Percentiles rank a stretch among this genome's conserved stretches.
Conservation (phyloP, 2,797 vertebrate species). For the Phaenicophaeus curvirostris region DNA sequence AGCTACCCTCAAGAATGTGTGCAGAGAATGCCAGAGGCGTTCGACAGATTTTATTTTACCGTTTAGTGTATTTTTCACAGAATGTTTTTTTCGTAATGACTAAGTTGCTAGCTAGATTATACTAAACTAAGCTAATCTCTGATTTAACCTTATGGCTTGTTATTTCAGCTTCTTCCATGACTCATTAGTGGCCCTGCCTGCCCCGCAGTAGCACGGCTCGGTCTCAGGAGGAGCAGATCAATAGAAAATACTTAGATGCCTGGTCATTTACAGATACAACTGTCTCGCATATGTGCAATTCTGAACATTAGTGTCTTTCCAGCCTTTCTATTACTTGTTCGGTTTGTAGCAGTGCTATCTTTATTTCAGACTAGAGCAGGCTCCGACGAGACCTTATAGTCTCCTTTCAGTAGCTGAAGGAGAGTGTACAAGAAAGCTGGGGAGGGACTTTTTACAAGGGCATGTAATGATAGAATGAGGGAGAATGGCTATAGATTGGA, state of each 20-base stretch:
- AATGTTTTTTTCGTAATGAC: neutral
- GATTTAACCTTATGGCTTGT: neutral
- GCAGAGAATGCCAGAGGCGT: neutral
- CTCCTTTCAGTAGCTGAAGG: too few species aligned
- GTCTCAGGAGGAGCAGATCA: neutral
- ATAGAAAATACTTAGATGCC: neutral
- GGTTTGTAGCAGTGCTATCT: neutral
- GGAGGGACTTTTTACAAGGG: too few species aligned
- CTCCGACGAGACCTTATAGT: too few species aligned
- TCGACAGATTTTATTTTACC: neutral
- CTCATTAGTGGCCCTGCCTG: neutral
- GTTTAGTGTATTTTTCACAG: neutral
- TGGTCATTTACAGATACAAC: neutral
- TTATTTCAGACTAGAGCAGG: neutral
- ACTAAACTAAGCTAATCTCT: neutral
- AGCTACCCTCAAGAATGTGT: neutral
- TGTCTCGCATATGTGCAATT: neutral
- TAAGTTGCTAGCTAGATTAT: neutral
- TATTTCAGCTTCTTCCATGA: neutral
- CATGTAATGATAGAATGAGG: too few species aligned
- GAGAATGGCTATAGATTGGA: too few species aligned
- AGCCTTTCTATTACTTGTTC: neutral
- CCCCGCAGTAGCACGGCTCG: fast-evolving
- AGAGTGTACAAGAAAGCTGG: too few species aligned
- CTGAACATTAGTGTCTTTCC: neutral